These are phyloP conservation scores for Ariolimax columbianus DNA, from an alignment of 2,888 invertebrate species.

Conservation along the genomic window DNA sequence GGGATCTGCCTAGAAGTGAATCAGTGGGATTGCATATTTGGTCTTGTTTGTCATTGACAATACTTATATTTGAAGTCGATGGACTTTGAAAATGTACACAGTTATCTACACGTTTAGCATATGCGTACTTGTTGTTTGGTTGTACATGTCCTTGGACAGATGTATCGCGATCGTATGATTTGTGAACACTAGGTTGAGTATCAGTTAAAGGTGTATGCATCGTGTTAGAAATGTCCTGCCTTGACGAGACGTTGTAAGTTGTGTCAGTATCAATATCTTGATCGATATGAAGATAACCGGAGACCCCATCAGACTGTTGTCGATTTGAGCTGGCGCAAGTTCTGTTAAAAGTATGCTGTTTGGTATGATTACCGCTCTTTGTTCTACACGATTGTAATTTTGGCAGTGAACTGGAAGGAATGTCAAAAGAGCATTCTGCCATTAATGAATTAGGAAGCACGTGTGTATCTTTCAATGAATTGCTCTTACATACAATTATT, in stretches of 20 bases:
- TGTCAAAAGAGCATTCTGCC: neutral
- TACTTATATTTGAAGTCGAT: neutral
- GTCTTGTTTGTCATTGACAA: neutral
- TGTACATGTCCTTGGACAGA: neutral
- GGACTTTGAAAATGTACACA: neutral
- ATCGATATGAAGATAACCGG: neutral
- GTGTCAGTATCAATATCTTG: slow-evolving; percentile 13
- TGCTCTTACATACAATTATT: neutral
- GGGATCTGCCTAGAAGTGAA: neutral
- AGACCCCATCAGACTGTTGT: neutral
- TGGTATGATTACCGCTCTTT: too few species aligned
- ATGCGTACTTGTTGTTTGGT: neutral
- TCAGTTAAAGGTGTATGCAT: neutral
- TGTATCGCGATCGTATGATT: neutral
- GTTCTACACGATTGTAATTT: too few species aligned
- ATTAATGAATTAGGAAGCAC: neutral
- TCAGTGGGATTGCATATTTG: neutral
- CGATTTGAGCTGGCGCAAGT: neutral
- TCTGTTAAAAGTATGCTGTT: neutral
- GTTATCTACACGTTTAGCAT: too few species aligned
- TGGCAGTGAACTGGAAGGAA: neutral
- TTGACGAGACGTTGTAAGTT: neutral
- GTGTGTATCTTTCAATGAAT: neutral
- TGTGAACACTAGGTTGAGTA: neutral
- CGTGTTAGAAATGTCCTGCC: neutral